These are phyloP conservation scores for Seriola dumerili DNA, from an alignment of 2,113 vertebrate genomes.

Conservation along the genomic window DNA sequence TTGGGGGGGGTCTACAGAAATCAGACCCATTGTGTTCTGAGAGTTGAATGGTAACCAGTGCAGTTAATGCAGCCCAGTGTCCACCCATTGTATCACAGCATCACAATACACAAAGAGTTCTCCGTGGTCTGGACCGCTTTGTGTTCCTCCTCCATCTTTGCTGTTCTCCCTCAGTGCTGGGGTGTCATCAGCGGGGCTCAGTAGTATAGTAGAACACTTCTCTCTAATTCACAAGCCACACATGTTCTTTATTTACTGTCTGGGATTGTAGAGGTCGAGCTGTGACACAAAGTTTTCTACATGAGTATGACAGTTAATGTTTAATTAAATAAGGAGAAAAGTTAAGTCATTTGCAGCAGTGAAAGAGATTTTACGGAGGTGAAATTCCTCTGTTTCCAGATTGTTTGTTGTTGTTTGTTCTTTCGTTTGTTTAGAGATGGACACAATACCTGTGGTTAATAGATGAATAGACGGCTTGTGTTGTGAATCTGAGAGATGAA, in stretches of 20 bases:
- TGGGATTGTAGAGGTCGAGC: neutral
- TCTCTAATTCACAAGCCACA: conserved; percentile 15
- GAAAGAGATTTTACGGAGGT: too few relatives aligned
- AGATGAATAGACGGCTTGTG: too few relatives aligned
- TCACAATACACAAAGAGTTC: conserved; percentile 70
- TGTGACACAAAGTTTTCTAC: too few relatives aligned
- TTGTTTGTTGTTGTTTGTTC: too few relatives aligned
- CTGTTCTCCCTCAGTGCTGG: conserved; percentile 30
- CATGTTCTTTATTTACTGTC: conserved; percentile 6
- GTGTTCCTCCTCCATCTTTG: conserved; percentile 40
- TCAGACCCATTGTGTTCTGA: conserved; percentile 55
- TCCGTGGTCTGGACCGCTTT: conserved; percentile 51
- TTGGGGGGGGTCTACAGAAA: conserved; percentile 22
- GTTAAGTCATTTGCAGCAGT: too few relatives aligned
- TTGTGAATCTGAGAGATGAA: too few relatives aligned
- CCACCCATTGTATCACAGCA: conserved; percentile 55
- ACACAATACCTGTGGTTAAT: too few relatives aligned
- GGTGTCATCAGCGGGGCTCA: conserved; percentile 3
- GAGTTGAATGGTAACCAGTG: conserved; percentile 51
- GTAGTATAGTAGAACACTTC: conserved; percentile 15
- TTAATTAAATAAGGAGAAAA: too few relatives aligned
- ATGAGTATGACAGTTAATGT: too few relatives aligned
- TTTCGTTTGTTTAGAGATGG: too few relatives aligned
- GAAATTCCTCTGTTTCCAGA: too few relatives aligned
- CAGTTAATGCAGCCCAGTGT: conserved; percentile 58